A percentile compares a stretch with the other conserved stretches of the same genome.
phyloP scores from a whole-genome alignment of 1,140 invertebrate genomes.

The Diprion similis region DNA sequence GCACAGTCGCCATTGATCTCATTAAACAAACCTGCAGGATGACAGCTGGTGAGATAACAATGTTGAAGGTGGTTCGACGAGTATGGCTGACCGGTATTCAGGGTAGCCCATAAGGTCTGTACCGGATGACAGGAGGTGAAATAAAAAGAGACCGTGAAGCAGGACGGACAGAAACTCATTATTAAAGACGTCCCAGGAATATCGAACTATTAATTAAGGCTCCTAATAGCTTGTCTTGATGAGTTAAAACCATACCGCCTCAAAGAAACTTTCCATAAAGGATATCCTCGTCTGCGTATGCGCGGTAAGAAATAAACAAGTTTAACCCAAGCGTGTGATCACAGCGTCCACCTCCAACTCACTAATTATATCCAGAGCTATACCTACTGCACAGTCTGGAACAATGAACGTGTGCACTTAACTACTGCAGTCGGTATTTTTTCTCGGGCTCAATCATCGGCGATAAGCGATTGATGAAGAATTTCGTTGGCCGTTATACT shows the following conservation, averaged over 20 bases:
- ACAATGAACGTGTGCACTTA: too few species aligned
- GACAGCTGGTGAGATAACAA: conserved; percentile 11
- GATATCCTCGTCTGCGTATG: neutral
- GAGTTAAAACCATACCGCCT: conserved; percentile 11
- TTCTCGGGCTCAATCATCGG: too few species aligned
- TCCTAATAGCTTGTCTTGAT: conserved; percentile 13
- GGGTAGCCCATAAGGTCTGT: neutral
- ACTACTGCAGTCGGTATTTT: too few species aligned
- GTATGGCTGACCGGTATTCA: too few species aligned
- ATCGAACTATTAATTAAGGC: conserved; percentile 12
- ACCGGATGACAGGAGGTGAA: neutral
- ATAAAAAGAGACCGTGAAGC: conserved; percentile 5
- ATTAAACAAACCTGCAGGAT: conserved; percentile 4
- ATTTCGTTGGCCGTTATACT: too few species aligned
- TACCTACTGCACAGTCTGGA: too few species aligned
- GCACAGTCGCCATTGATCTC: conserved; percentile 9
- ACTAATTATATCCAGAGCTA: too few species aligned
- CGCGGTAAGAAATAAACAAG: too few species aligned
- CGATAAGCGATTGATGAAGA: too few species aligned
- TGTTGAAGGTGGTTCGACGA: neutral
- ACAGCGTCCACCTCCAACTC: too few species aligned
- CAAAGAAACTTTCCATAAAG: neutral
- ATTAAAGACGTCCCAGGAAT: conserved; percentile 6
- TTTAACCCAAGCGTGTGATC: too few species aligned
- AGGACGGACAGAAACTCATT: neutral